Conservation (phyloP, 2,888 invertebrate genomes). For the Electrophaes corylata region DNA sequence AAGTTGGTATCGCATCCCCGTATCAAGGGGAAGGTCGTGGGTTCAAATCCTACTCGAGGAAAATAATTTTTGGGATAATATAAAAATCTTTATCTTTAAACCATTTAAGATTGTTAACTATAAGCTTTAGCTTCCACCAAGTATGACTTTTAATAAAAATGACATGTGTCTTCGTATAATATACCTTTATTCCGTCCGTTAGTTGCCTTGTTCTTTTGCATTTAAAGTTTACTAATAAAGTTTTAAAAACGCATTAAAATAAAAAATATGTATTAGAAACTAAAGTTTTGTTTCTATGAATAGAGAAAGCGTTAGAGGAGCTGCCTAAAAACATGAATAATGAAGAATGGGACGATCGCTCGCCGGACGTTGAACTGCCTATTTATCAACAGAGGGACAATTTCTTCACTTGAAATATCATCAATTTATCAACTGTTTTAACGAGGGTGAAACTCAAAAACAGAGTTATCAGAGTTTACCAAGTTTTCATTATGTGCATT, state of each 20-base stretch:
- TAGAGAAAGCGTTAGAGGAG: conserved; percentile 91
- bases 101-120: too few species aligned
- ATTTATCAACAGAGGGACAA: conserved; percentile 94
- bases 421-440: background rate
- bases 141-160: conserved; percentile 2
- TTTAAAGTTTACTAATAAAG: conserved; percentile 40
- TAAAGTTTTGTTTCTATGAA: conserved; percentile 38
- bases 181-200: conserved; percentile 21
- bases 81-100: too few species aligned
- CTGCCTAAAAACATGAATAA: conserved; percentile 84
- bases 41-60: too few species aligned
- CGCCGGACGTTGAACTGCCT: conserved; percentile 91
- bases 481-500: background rate
- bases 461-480: background rate
- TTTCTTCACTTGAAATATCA: conserved; percentile 86
- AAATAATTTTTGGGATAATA: too few species aligned
- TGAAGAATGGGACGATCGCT: conserved; percentile 88
- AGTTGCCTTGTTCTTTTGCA: conserved; percentile 57
- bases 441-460: background rate
- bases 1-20: too few species aligned
- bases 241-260: conserved; percentile 3
- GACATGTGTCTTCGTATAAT: conserved; percentile 37
- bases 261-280: conserved; percentile 12
- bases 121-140: background rate
- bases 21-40: too few species aligned